Percentiles rank a stretch among this genome's conserved stretches.
These are phyloP conservation scores for Neolamprologus caudopunctatus DNA, from an alignment of 2,113 vertebrate genomes.

Conservation along the genomic window DNA sequence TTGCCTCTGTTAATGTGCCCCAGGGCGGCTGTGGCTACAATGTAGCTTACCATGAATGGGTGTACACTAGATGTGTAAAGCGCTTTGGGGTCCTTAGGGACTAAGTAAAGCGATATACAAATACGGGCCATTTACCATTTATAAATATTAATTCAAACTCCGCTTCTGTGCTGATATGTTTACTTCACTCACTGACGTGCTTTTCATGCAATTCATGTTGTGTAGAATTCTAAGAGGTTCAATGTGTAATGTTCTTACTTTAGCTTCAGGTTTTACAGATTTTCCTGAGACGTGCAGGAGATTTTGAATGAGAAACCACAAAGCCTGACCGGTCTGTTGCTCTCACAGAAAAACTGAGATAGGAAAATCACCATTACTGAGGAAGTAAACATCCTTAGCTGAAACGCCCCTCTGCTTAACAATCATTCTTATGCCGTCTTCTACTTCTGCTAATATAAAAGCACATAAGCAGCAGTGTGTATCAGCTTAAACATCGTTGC, in stretches of 20 bases:
- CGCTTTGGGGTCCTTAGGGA: not conserved
- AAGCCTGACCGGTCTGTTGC: not conserved
- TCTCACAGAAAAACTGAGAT: not conserved
- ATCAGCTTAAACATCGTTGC: rapidly evolving
- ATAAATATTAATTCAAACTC: not conserved
- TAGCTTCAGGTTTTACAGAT: rapidly evolving
- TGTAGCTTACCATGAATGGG: not conserved
- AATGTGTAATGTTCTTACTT: not conserved
- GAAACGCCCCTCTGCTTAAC: not conserved
- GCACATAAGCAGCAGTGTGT: not conserved
- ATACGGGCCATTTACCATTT: not conserved
- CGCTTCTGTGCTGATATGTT: rapidly evolving
- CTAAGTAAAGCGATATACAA: rapidly evolving
- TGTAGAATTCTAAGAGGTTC: not conserved
- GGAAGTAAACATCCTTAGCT: not conserved
- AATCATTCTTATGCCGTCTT: not conserved
- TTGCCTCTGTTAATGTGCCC: rapidly evolving
- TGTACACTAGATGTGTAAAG: not conserved
- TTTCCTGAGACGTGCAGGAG: not conserved
- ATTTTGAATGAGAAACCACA: not conserved
- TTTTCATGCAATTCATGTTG: not conserved
- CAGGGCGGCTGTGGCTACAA: rapidly evolving
- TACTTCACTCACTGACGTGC: rapidly evolving
- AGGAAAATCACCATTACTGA: not conserved
- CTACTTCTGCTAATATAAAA: not conserved